Evolutionary conservation across 2,888 invertebrate genomes (phyloP), one percentile per base, ranked within the genome.

Genomic region (Drosophila hamatofila): DNA sequence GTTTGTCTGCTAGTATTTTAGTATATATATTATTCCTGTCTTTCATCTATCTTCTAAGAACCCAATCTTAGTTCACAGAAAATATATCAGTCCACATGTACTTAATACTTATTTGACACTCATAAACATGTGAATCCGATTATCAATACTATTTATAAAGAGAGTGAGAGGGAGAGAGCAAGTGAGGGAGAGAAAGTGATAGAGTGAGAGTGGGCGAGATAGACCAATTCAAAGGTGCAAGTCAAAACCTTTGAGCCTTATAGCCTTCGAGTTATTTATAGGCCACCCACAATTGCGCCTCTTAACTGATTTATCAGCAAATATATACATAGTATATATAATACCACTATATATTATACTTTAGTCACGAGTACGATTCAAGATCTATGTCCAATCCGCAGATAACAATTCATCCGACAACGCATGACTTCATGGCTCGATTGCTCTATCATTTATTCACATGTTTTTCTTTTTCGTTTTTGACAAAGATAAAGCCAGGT

Each of bases 311-410:
- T 77, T 52, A 77, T 66, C 72, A 78, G 62, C 35, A 41, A 25
- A 16, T 52, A 16, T 51, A 35, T 51, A 35, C 14, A 25, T 52
- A 52, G 16, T 16, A 37, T 23, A n/a, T 25, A 54, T 54, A n/a
- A 52, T 21, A 8, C 0, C 11, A 1, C 23, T 14, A 44, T 51
- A 51, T 51, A 51, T 52, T 39, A 54, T 54, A 21, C 18, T 52
- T 56, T 39, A 39, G 75, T 78, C 75, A 70, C 75, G 65, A 58
- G 60, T 21, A 61, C 66, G 59, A 57, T 79, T 78, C 33, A 44
- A 80, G 71, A 80, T 80, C 46, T 73, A 55, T 75, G 66, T 49
- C 63, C 76, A 75, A 80, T 75, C 51, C 55, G 23, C 14, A 77
- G 79, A 79, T 75, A 79, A 75, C 65, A 62, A 57, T 49, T 66